phyloP scores from a whole-genome alignment of 2,797 vertebrate species.

The Urophycis tenuis region DNA sequence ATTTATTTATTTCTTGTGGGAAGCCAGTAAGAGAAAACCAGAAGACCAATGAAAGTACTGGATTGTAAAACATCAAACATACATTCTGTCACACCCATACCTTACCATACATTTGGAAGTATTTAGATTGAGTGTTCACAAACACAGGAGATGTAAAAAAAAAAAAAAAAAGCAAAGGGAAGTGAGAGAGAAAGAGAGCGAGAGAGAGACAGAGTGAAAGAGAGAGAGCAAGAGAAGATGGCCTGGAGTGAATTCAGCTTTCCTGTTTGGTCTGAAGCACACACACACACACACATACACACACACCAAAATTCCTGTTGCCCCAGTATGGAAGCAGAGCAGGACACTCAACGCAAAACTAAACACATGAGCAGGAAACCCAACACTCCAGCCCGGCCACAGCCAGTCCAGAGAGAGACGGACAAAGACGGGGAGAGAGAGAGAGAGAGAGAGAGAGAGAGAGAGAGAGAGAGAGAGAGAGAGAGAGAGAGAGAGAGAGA shows the following conservation, averaged over 20 bases:
- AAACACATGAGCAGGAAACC: constrained; percentile 13
- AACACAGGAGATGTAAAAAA: neutral
- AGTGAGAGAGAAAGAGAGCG: neutral
- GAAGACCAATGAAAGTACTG: neutral
- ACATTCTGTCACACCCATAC: neutral
- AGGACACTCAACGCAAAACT: constrained; percentile 16
- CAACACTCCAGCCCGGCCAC: neutral
- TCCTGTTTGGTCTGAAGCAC: constrained; percentile 17
- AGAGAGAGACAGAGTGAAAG: neutral
- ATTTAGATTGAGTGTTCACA: neutral
- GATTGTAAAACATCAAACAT: neutral
- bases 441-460: constrained; percentile 19
- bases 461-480: neutral
- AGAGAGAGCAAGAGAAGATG: neutral
- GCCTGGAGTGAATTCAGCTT: constrained; percentile 24
- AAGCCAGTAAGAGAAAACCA: neutral
- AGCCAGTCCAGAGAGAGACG: neutral
- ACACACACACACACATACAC: neutral
- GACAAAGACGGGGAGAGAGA: constrained; percentile 21
- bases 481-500: no score
- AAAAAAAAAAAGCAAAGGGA: no score
- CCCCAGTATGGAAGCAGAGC: constrained; percentile 24
- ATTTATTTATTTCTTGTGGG: neutral
- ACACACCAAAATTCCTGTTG: constrained; percentile 10
- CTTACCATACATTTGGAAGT: no score